Percentiles rank a stretch among this genome's conserved stretches.
phyloP scores from a whole-genome alignment of 2,113 vertebrate species.

The Hemibagrus wyckioides region DNA sequence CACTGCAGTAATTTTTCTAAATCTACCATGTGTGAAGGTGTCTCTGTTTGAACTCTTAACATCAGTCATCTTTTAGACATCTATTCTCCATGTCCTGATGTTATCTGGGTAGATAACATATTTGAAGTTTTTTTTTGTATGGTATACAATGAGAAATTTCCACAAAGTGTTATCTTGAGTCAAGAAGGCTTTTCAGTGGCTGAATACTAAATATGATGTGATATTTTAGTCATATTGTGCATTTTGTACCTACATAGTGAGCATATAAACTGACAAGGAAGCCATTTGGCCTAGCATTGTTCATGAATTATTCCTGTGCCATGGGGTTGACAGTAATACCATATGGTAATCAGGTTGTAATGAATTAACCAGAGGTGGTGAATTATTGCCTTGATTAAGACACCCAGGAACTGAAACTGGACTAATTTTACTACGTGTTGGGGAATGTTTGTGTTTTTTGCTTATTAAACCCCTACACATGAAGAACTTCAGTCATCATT shows the following conservation, averaged over 20 bases:
- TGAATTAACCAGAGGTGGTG: not conserved
- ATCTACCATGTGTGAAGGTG: not conserved
- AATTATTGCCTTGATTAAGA: not conserved
- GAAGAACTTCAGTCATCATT: not conserved
- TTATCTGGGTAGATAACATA: not conserved
- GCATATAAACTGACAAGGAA: not conserved
- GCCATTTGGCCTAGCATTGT: not conserved
- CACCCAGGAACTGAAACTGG: not conserved
- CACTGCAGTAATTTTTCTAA: no score
- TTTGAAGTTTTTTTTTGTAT: no score
- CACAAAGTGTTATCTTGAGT: not conserved
- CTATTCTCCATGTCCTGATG: not conserved
- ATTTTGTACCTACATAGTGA: not conserved
- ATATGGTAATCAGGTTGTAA: not conserved
- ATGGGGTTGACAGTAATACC: not conserved
- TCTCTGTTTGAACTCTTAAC: not conserved
- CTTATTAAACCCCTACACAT: not conserved
- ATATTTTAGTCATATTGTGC: not conserved
- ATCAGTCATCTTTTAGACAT: not conserved
- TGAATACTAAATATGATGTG: not conserved
- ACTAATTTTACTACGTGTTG: not conserved
- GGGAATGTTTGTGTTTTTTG: not conserved
- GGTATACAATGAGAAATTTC: not conserved
- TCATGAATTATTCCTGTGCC: not conserved
- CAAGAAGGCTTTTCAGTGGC: not conserved